Evolutionary conservation across 2,797 vertebrate genomes (phyloP), one percentile per base, ranked within the genome.

Genomic region (Lacerta viridis): DNA sequence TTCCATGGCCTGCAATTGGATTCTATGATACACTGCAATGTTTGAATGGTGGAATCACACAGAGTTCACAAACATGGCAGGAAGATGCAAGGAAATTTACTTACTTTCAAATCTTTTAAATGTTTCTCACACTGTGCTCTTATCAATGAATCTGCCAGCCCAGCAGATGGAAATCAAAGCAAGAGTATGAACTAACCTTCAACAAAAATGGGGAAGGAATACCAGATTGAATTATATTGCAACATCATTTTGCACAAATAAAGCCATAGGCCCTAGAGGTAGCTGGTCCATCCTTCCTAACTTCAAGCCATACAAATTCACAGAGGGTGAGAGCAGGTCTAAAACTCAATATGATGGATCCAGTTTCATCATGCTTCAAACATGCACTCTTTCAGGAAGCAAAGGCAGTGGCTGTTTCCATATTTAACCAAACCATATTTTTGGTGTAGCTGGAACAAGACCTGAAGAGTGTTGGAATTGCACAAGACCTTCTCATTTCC

Each of bases 121-220:
- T 78, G 25, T 25, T 88, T 95, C 86, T 18, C 33, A 66, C 72
- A 84, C 41, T 66, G 27, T 80, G n/a, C 84, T 87, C 55, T 8
- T 75, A 10, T 84, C 55, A 33, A 20, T 25, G 81, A 46, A 87
- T 39, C 25, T 92, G 83, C 43, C 87, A 92, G n/a, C 15, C 25
- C 75, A 1, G 90, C 92, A 6, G 18, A 66, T 83, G 88, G 59
- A 87, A 87, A 76, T 8, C 74, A 50, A 43, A 85, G 25, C 64
- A 4, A 61, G 72, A 90, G 0, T 1, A 64, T 74, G 29, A 77
- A 39, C 39, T 74, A 1, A 75, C 90, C 9, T 83, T 88, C 72
- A 55, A 41, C 15, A 88, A 20, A 0, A 0, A 20, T 66, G 43
- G 23, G 68, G 50, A 69, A 78, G 7, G 33, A 66, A n/a, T 17